These are phyloP conservation scores for Junco hyemalis DNA, from an alignment of 2,113 vertebrate genomes.

Conservation along the genomic window DNA sequence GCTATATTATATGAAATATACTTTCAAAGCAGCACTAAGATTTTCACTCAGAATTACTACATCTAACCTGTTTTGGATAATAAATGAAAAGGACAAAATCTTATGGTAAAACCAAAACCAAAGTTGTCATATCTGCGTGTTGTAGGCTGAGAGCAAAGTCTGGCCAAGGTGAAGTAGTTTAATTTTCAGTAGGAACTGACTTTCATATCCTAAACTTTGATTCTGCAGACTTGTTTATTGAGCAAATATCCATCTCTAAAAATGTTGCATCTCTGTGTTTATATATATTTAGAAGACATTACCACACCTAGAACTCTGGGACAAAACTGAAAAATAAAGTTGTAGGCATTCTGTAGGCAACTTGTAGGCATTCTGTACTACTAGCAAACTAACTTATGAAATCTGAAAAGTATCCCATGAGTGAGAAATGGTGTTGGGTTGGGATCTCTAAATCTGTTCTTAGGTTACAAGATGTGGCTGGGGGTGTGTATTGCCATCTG, in stretches of 20 bases:
- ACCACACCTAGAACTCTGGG: neutral
- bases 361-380: neutral
- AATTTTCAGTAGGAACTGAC: neutral
- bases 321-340: neutral
- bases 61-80: neutral
- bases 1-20: neutral
- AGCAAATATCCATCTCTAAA: neutral
- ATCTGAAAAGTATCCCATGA: rapidly evolving
- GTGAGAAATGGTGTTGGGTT: neutral
- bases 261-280: neutral
- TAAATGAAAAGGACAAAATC: neutral
- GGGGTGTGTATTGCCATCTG: neutral
- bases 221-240: neutral
- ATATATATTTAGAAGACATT: neutral
- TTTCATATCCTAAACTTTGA: neutral
- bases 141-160: neutral
- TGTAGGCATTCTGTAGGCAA: neutral
- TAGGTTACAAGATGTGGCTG: neutral
- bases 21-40: neutral
- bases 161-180: neutral
- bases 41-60: neutral
- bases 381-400: neutral
- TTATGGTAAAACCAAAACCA: neutral
- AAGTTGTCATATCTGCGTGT: neutral
- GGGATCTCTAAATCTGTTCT: neutral